Evolutionary conservation across 2,888 invertebrate species (phyloP), one percentile per base, ranked within the genome.

Genomic region (Phrixothrix hirtus): DNA sequence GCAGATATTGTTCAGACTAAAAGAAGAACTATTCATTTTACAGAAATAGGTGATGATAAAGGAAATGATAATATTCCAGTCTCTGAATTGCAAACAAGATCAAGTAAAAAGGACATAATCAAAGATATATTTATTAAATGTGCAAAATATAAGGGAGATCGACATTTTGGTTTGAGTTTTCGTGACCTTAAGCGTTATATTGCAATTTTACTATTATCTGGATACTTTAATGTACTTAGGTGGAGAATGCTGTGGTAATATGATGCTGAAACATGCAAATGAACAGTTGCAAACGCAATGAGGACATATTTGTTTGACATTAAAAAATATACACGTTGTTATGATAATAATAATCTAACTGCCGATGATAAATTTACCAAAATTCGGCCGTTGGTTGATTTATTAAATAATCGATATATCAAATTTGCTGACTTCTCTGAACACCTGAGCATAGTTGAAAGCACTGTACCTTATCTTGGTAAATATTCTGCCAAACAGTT

Each of bases 401-500:
- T 55, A 26, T 21, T 59, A 30, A 49, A 52, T 26, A 42, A 36
- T 16, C 52, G 55, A 29, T 61, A 45, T 32, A 25, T 46, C 30
- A 26, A 26, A 29, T 36, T 41, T 50, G 54, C 50, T 26, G 6
- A 29, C 10, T 34, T 51, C 3, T 16, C 17, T 13, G 27, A 45
- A 38, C 36, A 47, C 46, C 25, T 52, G 31, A 34, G 34, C 15
- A 45, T 53, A 16, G 58, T 60, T 46, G 58, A 52, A 35, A 51
- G 57, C 12, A 59, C 57, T 51, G 51, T 58, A 21, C 58, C 57
- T 11, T 59, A 59, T 14, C 57, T 50, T 55, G 60, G 57, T 6
- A 45, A 44, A 26, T 39, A 51, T 34, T 36, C 35, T 6, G 41
- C 50, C 6, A 58, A 60, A 37, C 55, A 52, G 36, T 55, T 55